phyloP scores from a whole-genome alignment of 2,888 invertebrate genomes.

The Ypsolopha scabrella region DNA sequence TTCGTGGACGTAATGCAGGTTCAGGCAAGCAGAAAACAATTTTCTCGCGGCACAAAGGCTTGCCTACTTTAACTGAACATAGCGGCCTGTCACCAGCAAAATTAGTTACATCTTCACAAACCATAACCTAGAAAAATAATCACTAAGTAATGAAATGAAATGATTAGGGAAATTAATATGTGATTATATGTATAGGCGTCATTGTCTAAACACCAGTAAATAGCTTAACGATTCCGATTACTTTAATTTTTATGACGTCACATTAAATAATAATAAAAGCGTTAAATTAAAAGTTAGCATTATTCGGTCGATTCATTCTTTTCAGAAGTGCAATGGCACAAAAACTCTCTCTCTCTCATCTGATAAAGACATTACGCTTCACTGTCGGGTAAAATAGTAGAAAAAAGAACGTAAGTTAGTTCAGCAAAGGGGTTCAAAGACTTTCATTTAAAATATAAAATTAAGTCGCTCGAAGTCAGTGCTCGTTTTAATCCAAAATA shows the following conservation, averaged over 20 bases:
- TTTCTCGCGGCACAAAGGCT: slow-evolving; percentile 14
- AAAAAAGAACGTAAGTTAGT: not conserved
- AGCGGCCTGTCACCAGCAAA: not conserved
- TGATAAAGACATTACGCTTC: too few relatives aligned
- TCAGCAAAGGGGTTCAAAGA: not conserved
- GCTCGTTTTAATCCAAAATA: not conserved
- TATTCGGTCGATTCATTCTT: too few relatives aligned
- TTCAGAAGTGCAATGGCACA: too few relatives aligned
- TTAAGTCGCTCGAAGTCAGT: not conserved
- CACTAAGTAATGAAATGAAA: too few relatives aligned
- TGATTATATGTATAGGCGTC: not conserved
- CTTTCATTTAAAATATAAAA: not conserved
- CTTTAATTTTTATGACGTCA: too few relatives aligned
- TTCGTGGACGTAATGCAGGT: slow-evolving; percentile 17
- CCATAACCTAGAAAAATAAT: not conserved
- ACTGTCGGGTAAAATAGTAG: not conserved
- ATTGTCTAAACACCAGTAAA: not conserved
- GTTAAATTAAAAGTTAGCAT: too few relatives aligned
- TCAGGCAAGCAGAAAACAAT: slow-evolving; percentile 20
- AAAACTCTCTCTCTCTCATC: too few relatives aligned
- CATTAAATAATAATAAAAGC: too few relatives aligned
- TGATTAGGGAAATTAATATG: too few relatives aligned
- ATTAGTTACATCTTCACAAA: not conserved
- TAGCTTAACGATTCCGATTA: not conserved
- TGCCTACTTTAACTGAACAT: not conserved